Evolutionary conservation across 2,797 vertebrate genomes (phyloP).

Genomic region (Anas capensis): DNA sequence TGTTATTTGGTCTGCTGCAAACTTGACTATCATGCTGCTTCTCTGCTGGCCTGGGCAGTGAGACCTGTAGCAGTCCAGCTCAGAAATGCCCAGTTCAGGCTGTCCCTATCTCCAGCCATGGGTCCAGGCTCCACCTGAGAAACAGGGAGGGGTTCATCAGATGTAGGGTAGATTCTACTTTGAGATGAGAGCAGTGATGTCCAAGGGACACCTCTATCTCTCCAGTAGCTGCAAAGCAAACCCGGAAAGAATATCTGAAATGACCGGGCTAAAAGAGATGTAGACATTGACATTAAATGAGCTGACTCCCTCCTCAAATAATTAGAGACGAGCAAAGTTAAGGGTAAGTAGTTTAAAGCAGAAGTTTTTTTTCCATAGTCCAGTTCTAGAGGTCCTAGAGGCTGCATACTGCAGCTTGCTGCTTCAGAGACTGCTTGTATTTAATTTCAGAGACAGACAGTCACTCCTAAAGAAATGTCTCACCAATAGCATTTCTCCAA

Average conservation of each 20-base stretch:
- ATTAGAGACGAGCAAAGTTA: background rate
- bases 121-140: background rate
- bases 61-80: fast-evolving
- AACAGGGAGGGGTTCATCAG: background rate
- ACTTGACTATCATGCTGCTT: fast-evolving
- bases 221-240: background rate
- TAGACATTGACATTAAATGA: background rate
- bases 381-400: background rate
- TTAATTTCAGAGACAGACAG: background rate
- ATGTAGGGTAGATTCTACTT: background rate
- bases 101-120: fast-evolving
- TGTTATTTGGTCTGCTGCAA: background rate
- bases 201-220: background rate
- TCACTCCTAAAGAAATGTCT: background rate
- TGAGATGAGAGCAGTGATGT: fast-evolving
- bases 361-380: background rate
- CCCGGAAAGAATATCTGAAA: background rate
- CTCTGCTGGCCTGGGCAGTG: background rate
- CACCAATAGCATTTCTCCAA: background rate
- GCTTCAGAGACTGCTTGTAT: conserved; percentile 17
- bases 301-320: background rate
- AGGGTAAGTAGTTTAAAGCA: background rate
- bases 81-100: background rate
- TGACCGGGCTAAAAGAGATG: background rate
- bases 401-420: background rate